phyloP scores from a whole-genome alignment of 2,113 vertebrate species.

The Eudyptes chrysolophus region DNA sequence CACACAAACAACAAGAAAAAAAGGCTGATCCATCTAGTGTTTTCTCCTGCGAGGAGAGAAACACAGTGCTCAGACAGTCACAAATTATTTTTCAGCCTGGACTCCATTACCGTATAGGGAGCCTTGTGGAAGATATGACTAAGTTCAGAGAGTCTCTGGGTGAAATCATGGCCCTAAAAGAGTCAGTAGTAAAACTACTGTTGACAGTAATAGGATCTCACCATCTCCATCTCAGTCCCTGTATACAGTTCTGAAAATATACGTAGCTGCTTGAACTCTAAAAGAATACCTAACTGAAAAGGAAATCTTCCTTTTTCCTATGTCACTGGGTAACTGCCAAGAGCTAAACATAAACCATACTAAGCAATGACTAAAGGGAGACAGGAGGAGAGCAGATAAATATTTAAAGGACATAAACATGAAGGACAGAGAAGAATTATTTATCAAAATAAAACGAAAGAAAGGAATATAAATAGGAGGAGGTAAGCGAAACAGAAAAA shows the following conservation, averaged over 20 bases:
- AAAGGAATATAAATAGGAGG: not conserved
- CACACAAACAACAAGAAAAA: not conserved
- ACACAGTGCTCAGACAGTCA: not conserved
- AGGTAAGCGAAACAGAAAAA: not conserved
- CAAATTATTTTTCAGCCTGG: not conserved
- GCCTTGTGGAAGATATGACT: not conserved
- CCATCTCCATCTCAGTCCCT: not conserved
- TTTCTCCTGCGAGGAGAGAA: not conserved
- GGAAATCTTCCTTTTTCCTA: not conserved
- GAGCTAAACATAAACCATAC: conserved; percentile 13
- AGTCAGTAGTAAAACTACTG: not conserved
- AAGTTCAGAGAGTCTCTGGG: not conserved
- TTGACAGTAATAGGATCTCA: conserved; percentile 19
- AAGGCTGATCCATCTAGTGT: not conserved
- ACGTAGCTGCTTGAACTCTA: not conserved
- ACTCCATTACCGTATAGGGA: not conserved
- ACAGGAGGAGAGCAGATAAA: conserved; percentile 34
- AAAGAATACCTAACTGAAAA: not conserved
- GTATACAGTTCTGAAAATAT: conserved; percentile 9
- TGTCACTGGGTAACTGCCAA: conserved; percentile 1
- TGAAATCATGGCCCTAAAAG: conserved; percentile 4
- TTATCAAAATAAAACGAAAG: conserved; percentile 13
- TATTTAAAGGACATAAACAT: conserved; percentile 46
- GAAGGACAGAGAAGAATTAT: not conserved
- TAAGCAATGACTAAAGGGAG: not conserved